Percentiles rank a stretch among this genome's conserved stretches.
These are phyloP conservation scores for Pilophorus perplexus DNA, from an alignment of 2,888 invertebrate species.

Conservation along the genomic window DNA sequence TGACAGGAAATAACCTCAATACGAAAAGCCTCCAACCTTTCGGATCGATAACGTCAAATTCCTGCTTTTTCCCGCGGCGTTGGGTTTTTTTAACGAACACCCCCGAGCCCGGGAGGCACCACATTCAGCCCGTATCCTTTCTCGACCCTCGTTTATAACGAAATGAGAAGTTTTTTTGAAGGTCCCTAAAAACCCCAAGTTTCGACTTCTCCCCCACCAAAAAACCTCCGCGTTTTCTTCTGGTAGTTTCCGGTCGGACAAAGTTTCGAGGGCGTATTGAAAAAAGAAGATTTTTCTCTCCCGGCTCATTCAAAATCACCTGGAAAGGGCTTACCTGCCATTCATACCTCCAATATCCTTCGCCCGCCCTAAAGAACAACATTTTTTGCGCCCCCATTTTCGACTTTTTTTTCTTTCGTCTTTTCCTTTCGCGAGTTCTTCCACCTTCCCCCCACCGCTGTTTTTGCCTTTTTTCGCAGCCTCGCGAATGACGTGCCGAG, in stretches of 20 bases:
- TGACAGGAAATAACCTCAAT: background rate
- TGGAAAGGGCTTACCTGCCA: conserved; percentile 8
- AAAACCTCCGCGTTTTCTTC: background rate
- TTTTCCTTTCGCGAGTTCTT: conserved; percentile 8
- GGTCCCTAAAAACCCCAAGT: conserved; percentile 3
- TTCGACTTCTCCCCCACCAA: background rate
- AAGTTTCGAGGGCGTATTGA: conserved; percentile 27
- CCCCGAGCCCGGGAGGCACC: too few relatives aligned
- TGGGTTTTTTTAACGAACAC: too few relatives aligned
- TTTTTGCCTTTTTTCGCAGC: background rate
- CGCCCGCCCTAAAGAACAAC: background rate
- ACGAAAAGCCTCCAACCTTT: background rate
- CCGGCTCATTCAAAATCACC: conserved; percentile 1
- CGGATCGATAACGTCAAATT: too few relatives aligned
- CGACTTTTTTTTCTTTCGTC: background rate
- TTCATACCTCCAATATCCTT: conserved; percentile 29
- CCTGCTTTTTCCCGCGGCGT: too few relatives aligned
- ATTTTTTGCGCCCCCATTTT: conserved; percentile 9
- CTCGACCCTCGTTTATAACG: conserved; percentile 13
- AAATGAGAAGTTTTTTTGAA: conserved; percentile 4
- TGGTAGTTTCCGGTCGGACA: conserved; percentile 18
- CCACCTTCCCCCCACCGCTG: conserved; percentile 1
- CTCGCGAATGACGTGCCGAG: conserved; percentile 31
- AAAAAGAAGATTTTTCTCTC: background rate
- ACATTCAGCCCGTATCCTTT: background rate